Percentiles rank a stretch among this genome's conserved stretches.
These are phyloP conservation scores for Ormyrus nitidulus DNA, from an alignment of 2,888 invertebrate genomes.

Conservation along the genomic window DNA sequence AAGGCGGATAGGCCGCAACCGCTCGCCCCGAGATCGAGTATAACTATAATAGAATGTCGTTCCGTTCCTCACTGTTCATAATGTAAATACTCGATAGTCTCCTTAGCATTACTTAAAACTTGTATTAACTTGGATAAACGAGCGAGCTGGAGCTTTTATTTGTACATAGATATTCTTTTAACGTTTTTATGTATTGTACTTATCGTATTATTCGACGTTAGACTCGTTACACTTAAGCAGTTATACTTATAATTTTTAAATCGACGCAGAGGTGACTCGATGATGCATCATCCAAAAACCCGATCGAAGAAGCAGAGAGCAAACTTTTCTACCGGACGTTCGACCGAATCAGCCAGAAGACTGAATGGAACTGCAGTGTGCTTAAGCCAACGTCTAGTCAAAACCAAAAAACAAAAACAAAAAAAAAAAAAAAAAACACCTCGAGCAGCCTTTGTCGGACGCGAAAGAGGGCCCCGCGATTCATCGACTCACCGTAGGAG, in stretches of 20 bases:
- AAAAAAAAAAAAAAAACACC: slow-evolving; percentile 10
- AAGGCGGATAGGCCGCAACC: neutral
- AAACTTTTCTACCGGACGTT: slow-evolving; percentile 15
- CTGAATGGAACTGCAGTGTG: slow-evolving; percentile 49
- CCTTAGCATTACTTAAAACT: too few relatives aligned
- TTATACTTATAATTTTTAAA: too few relatives aligned
- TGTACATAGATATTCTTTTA: too few relatives aligned
- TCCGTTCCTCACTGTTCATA: too few relatives aligned
- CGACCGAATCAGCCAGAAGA: slow-evolving; percentile 50
- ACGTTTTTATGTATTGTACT: too few relatives aligned
- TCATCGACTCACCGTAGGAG: slow-evolving; percentile 19
- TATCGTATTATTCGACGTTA: neutral
- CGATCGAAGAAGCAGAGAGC: neutral
- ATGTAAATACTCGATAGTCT: too few relatives aligned
- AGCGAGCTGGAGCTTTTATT: neutral
- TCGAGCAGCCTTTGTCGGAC: slow-evolving; percentile 30
- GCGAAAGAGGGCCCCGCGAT: neutral
- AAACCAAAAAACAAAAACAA: neutral
- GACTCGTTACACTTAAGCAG: neutral
- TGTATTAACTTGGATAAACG: neutral
- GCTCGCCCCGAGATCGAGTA: too few relatives aligned
- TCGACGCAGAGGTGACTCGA: too few relatives aligned
- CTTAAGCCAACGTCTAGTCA: slow-evolving; percentile 35
- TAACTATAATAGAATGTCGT: neutral
- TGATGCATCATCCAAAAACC: too few relatives aligned